Evolutionary conservation across 2,888 invertebrate species (phyloP).

Genomic region (Ctena decussata): DNA sequence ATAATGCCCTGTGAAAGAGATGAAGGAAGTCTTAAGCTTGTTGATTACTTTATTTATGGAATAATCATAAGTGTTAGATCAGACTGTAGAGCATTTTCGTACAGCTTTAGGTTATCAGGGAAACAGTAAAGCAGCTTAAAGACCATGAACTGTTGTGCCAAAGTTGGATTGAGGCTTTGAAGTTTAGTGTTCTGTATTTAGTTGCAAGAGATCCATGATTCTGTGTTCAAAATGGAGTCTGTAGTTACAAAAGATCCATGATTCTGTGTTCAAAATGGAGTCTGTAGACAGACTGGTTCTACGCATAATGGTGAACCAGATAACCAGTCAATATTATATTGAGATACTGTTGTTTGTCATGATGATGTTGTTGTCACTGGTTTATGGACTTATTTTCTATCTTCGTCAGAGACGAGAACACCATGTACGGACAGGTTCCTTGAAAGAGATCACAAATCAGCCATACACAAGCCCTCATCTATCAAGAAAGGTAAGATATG

Average conservation of each 20-base stretch:
- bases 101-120: no score
- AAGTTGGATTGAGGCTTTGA: no score
- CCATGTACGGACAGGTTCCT: constrained; percentile 76
- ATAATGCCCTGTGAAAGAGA: no score
- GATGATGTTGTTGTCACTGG: constrained; percentile 57
- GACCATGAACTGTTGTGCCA: no score
- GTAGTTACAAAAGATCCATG: constrained; percentile 11
- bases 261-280: constrained; percentile 56
- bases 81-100: no score
- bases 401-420: constrained; percentile 81
- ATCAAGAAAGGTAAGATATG: constrained; percentile 74
- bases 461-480: constrained; percentile 79
- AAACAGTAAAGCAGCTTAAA: no score
- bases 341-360: constrained; percentile 59
- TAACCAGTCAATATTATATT: constrained; percentile 41
- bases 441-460: constrained; percentile 71
- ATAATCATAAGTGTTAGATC: no score
- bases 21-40: no score
- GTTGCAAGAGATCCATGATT: constrained; percentile 19
- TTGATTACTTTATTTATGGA: no score
- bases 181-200: no score
- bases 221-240: constrained; percentile 56
- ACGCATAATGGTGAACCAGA: constrained; percentile 46
- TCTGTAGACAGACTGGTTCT: constrained; percentile 35
- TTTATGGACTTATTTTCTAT: constrained; percentile 69